Evolutionary conservation across 2,113 vertebrate species (phyloP).

Genomic region (Syrrhaptes paradoxus): DNA sequence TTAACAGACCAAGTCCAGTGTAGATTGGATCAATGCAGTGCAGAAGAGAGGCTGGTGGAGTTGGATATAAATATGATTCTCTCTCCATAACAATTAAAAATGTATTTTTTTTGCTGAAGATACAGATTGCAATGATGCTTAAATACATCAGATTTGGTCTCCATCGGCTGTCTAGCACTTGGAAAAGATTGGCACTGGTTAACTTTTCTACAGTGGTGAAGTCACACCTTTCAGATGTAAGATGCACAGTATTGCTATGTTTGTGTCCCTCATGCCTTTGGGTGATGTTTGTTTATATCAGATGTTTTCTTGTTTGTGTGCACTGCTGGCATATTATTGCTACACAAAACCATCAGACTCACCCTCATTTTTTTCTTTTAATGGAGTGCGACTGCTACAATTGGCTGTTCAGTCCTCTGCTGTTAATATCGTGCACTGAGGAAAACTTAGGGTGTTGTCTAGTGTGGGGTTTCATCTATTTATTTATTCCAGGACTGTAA

Average conservation of each 20-base stretch:
- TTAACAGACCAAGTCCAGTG: not conserved
- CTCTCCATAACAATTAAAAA: not conserved
- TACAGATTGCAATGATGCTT: not conserved
- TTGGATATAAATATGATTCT: not conserved
- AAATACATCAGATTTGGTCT: not conserved
- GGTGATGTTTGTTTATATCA: not conserved
- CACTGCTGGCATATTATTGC: not conserved
- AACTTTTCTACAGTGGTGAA: not conserved
- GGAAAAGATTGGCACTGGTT: not conserved
- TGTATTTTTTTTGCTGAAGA: not conserved
- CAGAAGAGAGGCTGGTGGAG: not conserved
- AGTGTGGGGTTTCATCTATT: slow-evolving; percentile 45
- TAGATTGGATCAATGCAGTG: not conserved
- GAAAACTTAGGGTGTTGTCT: slow-evolving; percentile 43
- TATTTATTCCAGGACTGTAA: slow-evolving; percentile 61
- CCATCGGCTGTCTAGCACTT: not conserved
- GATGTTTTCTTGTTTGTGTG: not conserved
- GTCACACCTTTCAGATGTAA: not conserved
- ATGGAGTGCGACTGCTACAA: not conserved
- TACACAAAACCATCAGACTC: not conserved
- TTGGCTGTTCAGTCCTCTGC: not conserved
- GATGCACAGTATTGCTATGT: not conserved
- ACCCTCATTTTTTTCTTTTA: not conserved
- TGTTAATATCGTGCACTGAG: slow-evolving; percentile 10
- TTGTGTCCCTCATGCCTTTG: not conserved